A percentile compares a stretch with the other conserved stretches of the same genome.
These are phyloP conservation scores for Callipepla squamata DNA, from an alignment of 2,113 vertebrate genomes.

Conservation along the genomic window DNA sequence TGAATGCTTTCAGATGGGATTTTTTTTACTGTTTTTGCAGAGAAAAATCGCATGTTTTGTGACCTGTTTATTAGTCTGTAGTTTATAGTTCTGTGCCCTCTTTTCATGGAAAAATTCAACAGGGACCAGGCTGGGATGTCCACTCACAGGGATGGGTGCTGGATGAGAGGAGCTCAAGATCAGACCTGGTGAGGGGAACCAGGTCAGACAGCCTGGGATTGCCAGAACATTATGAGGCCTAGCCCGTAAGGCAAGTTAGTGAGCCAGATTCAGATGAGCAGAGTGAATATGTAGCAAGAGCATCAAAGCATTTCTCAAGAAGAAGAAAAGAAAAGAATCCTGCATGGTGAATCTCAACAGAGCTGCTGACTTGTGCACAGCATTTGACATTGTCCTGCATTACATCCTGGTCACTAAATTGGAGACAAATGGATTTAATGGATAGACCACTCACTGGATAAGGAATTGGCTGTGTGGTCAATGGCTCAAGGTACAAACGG, in stretches of 20 bases:
- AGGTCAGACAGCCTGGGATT: too few species aligned
- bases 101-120: background rate
- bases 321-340: background rate
- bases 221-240: fast-evolving
- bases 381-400: too few species aligned
- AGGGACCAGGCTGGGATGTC: background rate
- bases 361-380: background rate
- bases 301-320: background rate
- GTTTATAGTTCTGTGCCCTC: background rate
- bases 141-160: background rate
- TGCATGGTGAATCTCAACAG: background rate
- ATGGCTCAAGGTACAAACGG: too few species aligned
- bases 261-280: background rate
- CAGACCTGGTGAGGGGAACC: fast-evolving
- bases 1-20: background rate
- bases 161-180: too few species aligned
- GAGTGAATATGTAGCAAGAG: background rate
- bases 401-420: too few species aligned
- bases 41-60: background rate
- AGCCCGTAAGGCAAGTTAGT: fast-evolving
- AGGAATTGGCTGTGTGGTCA: too few species aligned
- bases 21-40: background rate
- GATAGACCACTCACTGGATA: too few species aligned
- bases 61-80: background rate
- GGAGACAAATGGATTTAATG: too few species aligned